A percentile compares a stretch with the other conserved stretches of the same genome.
Conservation (phyloP, 2,888 invertebrate genomes). For the Eilema griseolum region DNA sequence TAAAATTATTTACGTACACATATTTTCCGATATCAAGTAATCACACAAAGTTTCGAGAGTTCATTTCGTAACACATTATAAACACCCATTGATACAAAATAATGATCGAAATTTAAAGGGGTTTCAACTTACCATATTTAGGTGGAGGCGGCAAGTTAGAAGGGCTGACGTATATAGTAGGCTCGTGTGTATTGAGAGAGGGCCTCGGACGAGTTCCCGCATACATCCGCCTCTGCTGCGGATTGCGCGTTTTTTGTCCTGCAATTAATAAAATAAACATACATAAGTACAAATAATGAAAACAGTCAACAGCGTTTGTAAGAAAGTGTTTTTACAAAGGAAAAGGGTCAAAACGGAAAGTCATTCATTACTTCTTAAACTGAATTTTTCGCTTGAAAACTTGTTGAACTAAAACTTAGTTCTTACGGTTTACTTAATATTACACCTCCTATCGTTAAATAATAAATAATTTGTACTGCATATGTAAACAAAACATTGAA, state of each 20-base stretch:
- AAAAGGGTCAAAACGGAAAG: too few relatives aligned
- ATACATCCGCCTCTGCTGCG: conserved; percentile 79
- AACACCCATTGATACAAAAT: too few relatives aligned
- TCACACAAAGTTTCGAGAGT: too few relatives aligned
- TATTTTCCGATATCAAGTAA: too few relatives aligned
- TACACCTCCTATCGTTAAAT: too few relatives aligned
- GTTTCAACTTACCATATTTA: conserved; percentile 75
- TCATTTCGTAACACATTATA: too few relatives aligned
- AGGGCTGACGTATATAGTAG: conserved; percentile 80
- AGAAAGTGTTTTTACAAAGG: too few relatives aligned
- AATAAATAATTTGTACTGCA: too few relatives aligned
- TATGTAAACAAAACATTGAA: too few relatives aligned
- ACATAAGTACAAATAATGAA: neutral
- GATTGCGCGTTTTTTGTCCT: conserved; percentile 84
- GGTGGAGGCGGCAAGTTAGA: conserved; percentile 81
- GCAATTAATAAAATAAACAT: conserved; percentile 55
- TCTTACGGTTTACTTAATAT: neutral
- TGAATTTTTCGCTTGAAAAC: neutral
- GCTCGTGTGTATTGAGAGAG: conserved; percentile 67
- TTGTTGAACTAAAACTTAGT: neutral
- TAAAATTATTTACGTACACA: too few relatives aligned
- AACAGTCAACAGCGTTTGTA: neutral
- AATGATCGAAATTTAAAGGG: too few relatives aligned
- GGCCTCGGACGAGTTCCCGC: conserved; percentile 67
- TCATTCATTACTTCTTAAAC: neutral